These are phyloP conservation scores for Poeciliopsis occidentalis DNA, from an alignment of 2,113 vertebrate species.

Conservation along the genomic window DNA sequence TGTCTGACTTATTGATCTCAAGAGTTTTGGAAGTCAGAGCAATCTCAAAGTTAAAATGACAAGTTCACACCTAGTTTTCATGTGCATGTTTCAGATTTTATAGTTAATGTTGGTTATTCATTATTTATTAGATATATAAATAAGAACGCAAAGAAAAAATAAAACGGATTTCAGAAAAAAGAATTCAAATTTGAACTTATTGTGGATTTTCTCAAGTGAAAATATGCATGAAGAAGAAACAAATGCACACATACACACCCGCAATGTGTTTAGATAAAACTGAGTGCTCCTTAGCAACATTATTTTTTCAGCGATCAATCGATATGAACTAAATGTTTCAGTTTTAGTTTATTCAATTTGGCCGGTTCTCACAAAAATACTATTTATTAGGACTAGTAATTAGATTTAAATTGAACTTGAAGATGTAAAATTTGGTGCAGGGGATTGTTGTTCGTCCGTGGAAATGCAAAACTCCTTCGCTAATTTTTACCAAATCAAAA, in stretches of 20 bases:
- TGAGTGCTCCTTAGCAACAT: too few species aligned
- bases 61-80: background rate
- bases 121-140: too few species aligned
- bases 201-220: background rate
- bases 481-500: background rate
- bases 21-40: slow-evolving; percentile 8
- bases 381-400: background rate
- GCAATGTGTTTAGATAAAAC: too few species aligned
- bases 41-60: background rate
- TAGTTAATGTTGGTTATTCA: background rate
- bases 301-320: background rate
- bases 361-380: background rate
- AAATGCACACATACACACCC: too few species aligned
- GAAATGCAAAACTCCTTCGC: background rate
- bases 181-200: background rate
- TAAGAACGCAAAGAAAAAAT: too few species aligned
- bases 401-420: background rate
- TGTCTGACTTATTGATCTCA: slow-evolving; percentile 49
- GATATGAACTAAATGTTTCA: too few species aligned
- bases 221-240: background rate
- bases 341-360: background rate
- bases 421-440: background rate
- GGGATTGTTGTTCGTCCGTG: background rate
- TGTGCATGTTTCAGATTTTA: background rate
- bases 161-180: too few species aligned